A percentile compares a stretch with the other conserved stretches of the same genome.
Evolutionary conservation across 1,140 invertebrate genomes (phyloP).

Genomic region (Dinoponera quadriceps): DNA sequence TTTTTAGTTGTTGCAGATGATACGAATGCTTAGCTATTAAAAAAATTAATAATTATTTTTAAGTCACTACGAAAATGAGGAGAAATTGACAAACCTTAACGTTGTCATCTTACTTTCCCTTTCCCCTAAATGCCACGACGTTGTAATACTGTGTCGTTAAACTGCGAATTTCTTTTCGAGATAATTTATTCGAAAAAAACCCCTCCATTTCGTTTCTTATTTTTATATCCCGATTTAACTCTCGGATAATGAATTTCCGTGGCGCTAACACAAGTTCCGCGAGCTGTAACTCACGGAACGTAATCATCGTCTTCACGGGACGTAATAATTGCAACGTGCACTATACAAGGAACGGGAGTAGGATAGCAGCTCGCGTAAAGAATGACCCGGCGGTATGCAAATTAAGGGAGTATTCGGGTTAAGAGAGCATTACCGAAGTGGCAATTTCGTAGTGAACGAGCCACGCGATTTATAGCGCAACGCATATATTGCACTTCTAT

Average conservation of each 20-base stretch:
- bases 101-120: too few relatives aligned
- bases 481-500: background rate
- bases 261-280: background rate
- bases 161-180: too few relatives aligned
- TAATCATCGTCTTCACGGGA: slow-evolving; percentile 45
- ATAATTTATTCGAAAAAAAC: background rate
- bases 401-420: slow-evolving; percentile 65
- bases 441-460: slow-evolving; percentile 27
- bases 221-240: background rate
- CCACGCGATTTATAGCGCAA: slow-evolving; percentile 26
- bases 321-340: slow-evolving; percentile 45
- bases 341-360: slow-evolving; percentile 4
- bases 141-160: background rate
- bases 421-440: slow-evolving; percentile 60
- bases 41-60: too few relatives aligned
- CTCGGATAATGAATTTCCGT: background rate
- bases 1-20: too few relatives aligned
- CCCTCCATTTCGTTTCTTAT: background rate
- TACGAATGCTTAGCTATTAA: too few relatives aligned
- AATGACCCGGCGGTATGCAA: slow-evolving; percentile 61
- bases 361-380: slow-evolving; percentile 29
- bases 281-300: slow-evolving; percentile 18
- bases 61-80: too few relatives aligned
- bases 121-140: too few relatives aligned
- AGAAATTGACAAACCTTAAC: too few relatives aligned